Conservation (phyloP, 2,888 invertebrate species). For the Strigamia crassipes region DNA sequence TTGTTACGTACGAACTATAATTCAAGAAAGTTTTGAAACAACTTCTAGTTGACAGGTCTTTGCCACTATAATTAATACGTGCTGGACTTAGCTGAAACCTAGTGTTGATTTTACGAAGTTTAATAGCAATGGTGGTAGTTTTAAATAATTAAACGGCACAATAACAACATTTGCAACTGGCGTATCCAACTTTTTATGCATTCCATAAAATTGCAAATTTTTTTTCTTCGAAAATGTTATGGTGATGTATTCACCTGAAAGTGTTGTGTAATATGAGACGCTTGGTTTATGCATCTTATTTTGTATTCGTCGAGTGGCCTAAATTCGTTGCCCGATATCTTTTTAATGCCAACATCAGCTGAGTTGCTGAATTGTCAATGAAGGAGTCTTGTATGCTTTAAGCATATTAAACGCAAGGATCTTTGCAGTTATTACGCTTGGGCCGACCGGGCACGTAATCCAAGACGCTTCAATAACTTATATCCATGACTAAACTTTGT, state of each 20-base stretch:
- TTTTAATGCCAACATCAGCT: conserved; percentile 10
- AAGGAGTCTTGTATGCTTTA: not conserved
- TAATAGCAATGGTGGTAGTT: no score
- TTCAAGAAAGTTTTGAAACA: no score
- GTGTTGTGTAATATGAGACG: not conserved
- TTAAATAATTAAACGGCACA: no score
- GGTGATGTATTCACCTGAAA: not conserved
- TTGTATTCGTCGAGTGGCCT: not conserved
- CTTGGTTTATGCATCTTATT: not conserved
- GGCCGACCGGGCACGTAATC: not conserved
- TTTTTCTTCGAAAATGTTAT: no score
- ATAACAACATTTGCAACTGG: no score
- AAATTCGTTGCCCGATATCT: conserved; percentile 4
- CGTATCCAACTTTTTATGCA: no score
- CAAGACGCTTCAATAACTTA: not conserved
- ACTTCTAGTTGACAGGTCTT: no score
- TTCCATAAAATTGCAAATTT: no score
- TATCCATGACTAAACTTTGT: not conserved
- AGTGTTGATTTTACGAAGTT: no score
- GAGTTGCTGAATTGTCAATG: conserved; percentile 1
- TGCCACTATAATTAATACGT: no score
- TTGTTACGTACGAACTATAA: no score
- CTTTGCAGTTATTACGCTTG: not conserved
- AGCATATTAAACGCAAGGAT: not conserved
- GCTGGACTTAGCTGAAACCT: no score